Evolutionary conservation across 2,888 invertebrate genomes (phyloP), one percentile per base, ranked within the genome.

Genomic region (Vandiemenella viatica): DNA sequence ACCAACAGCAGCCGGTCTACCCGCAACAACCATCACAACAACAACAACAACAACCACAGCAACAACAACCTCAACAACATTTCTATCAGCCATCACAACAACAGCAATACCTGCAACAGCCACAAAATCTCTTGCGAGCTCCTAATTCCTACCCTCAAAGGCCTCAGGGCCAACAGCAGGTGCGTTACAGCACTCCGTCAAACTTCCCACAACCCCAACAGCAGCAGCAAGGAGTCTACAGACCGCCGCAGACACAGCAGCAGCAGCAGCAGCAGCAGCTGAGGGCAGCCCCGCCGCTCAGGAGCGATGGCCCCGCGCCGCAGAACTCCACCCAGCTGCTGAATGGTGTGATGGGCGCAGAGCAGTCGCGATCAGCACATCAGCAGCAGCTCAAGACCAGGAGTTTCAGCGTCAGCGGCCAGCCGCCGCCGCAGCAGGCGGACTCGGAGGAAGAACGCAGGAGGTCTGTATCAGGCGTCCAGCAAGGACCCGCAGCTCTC

Each of bases 311-410:
- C 38, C 16, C 15, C 8, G 38, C 8, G 38, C 38, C 16, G 16
- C 16, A 38, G 15, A 17, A 15, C 16, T 38, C 8, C 38, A 15
- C 38, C 16, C 38, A 10, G 38, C 8, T 17, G n/a, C 38, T 38
- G 23, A 26, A 45, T 45, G 45, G 32, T 18, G 45, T 21, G 16
- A 45, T 45, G 45, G 45, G 45, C 8, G 45, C 32, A 22, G 45
- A 45, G 26, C 18, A 19, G 17, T 45, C 45, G 5, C 16, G 38
- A 15, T 17, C 38, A 8, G n/a, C n/a, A n/a, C 38, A 38, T 8
- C 38, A 38, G 16, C 38, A 32, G 16, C 26, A 32, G 16, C 45
- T 18, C 15, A 32, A n/a, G 6, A 32, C 17, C 17, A 26, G 32
- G 16, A 45, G 45, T 32, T 23, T 26, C 17, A 17, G 32, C 32